A percentile compares a stretch with the other conserved stretches of the same genome.
These are phyloP conservation scores for Eleutherodactylus coqui DNA, from an alignment of 2,797 vertebrate genomes.

Conservation along the genomic window DNA sequence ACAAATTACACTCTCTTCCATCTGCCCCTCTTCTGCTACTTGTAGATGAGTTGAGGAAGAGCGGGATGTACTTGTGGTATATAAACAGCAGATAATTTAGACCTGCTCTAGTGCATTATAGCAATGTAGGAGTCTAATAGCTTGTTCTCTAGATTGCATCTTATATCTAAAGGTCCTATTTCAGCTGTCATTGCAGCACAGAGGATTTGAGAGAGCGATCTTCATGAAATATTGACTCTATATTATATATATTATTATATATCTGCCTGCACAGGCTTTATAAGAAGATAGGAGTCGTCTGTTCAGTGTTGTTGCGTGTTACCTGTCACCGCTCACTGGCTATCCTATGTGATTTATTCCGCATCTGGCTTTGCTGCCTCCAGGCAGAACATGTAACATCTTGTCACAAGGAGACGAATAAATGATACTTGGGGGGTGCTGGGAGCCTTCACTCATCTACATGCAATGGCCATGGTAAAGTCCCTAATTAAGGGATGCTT, in stretches of 20 bases:
- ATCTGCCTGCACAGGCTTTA: neutral
- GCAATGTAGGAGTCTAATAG: too few relatives aligned
- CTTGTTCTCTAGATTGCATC: too few relatives aligned
- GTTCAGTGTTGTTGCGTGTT: neutral
- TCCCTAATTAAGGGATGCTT: neutral
- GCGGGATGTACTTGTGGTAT: too few relatives aligned
- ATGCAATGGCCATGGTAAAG: neutral
- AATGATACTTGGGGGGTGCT: neutral
- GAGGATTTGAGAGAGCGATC: neutral
- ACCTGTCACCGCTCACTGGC: neutral
- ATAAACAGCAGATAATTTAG: too few relatives aligned
- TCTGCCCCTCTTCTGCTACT: too few relatives aligned
- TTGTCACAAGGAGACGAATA: neutral
- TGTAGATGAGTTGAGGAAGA: too few relatives aligned
- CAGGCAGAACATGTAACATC: neutral
- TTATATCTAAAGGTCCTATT: too few relatives aligned
- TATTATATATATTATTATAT: too few relatives aligned
- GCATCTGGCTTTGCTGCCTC: neutral
- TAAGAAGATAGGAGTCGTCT: neutral
- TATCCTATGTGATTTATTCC: neutral
- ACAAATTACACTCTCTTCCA: too few relatives aligned
- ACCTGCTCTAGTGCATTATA: too few relatives aligned
- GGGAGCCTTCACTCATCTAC: constrained; percentile 2
- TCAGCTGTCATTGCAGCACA: neutral
- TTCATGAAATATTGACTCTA: neutral